phyloP scores from a whole-genome alignment of 1,140 invertebrate species.

The Euura saliciscinereae region DNA sequence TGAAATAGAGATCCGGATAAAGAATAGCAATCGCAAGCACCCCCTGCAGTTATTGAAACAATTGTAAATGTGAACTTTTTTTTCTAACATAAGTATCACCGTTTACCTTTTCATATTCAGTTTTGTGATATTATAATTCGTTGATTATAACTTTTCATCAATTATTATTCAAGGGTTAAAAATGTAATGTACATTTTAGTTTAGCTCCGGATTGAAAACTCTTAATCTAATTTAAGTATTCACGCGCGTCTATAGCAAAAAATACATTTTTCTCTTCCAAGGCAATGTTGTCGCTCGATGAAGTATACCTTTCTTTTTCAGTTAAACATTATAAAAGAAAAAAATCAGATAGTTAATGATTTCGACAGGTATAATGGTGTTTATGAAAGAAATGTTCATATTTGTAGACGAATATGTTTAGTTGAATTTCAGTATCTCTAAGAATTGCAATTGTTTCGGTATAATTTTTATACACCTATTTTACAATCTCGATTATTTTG shows the following conservation, averaged over 20 bases:
- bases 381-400: too few relatives aligned
- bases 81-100: neutral
- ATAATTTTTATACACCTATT: too few relatives aligned
- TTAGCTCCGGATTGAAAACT: slow-evolving; percentile 30
- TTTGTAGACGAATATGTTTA: neutral
- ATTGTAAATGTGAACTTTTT: neutral
- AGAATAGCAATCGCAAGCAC: neutral
- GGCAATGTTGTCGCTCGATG: slow-evolving; percentile 21
- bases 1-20: too few relatives aligned
- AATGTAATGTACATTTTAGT: slow-evolving; percentile 37
- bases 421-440: too few relatives aligned
- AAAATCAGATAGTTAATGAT: too few relatives aligned
- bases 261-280: slow-evolving; percentile 32
- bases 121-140: slow-evolving; percentile 11
- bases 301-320: neutral
- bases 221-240: slow-evolving; percentile 30
- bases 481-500: too few relatives aligned
- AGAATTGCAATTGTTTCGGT: too few relatives aligned
- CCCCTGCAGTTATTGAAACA: too few relatives aligned
- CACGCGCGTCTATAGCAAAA: slow-evolving; percentile 26
- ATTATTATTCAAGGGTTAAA: slow-evolving; percentile 26
- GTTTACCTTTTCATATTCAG: neutral
- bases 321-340: too few relatives aligned
- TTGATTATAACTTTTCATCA: slow-evolving; percentile 14
- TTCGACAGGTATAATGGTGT: too few relatives aligned